Evolutionary conservation across 2,888 invertebrate species (phyloP), one percentile per base, ranked within the genome.

Genomic region (Rhagonycha lutea): DNA sequence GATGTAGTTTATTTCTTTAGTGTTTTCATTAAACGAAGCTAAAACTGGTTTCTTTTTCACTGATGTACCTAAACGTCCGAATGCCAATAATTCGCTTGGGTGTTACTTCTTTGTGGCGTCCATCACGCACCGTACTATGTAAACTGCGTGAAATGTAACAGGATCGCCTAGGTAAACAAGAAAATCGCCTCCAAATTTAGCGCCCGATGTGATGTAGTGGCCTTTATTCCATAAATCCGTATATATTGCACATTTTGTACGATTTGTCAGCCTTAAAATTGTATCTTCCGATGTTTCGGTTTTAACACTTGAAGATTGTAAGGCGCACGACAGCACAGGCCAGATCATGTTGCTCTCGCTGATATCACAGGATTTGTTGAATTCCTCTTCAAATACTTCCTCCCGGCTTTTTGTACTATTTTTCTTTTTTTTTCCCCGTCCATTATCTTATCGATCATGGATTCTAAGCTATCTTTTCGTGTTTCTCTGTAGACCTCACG

Each of bases 101-200:
- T 89, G 86, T 47, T 93, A 86, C 9, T 82, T 81, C 73, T 89
- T 87, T 62, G 88, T 85, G 72, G 86, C 84, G 75, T 88, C 86
- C 70, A 89, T 87, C 74, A 92, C 86, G 87, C 96, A 96, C 73
- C 92, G 89, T 11, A 95, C 91, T 86, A 96, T 93, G 83, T 92
- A 94, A 77, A 92, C 91, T 1, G 96, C 94, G 87, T 96, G 96
- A 85, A 92, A 95, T 84, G 91, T 90, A 3, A 93, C 89, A 68
- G 96, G 96, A 87, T 96, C 95, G 69, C 95, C 95, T 94, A 24
- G 94, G 89, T 98, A 98, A 4, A 94, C 92, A 69, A 98, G 89
- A 87, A 94, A 98, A 86, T 98, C 96, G 14, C 96, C 96, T 32
- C 98, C 98, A 91, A 98, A 98, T 86, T 97, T 97, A 72, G 92